Conservation (phyloP, 2,888 invertebrate genomes). For the Petrophora chlorosata region DNA sequence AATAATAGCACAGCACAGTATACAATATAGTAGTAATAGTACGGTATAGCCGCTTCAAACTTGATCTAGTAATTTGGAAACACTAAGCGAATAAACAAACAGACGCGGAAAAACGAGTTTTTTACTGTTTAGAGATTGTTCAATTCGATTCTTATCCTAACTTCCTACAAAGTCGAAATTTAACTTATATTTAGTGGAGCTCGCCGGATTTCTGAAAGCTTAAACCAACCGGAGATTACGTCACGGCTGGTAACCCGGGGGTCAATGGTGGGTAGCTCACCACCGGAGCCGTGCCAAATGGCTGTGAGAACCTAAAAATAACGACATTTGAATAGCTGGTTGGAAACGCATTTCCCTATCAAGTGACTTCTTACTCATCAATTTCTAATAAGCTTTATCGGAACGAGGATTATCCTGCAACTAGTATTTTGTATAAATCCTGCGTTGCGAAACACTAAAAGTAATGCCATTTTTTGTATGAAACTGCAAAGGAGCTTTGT, state of each 20-base stretch:
- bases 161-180: slow-evolving; percentile 22
- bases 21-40: no score
- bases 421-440: no score
- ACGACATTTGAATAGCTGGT: slow-evolving; percentile 23
- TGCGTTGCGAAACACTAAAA: no score
- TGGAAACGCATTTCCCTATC: slow-evolving; percentile 23
- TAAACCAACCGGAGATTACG: slow-evolving; percentile 35
- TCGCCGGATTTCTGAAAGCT: slow-evolving; percentile 28
- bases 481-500: no score
- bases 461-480: no score
- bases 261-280: slow-evolving; percentile 27
- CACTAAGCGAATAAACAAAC: no score
- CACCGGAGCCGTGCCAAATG: slow-evolving; percentile 15
- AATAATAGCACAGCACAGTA: no score
- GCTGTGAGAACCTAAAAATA: slow-evolving; percentile 20
- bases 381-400: slow-evolving; percentile 9
- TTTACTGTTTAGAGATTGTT: no score
- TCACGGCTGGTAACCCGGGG: slow-evolving; percentile 26
- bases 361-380: slow-evolving; percentile 6
- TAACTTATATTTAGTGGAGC: slow-evolving; percentile 19
- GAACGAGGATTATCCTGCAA: no score
- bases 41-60: no score
- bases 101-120: no score
- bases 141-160: slow-evolving; percentile 21
- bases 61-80: no score